Evolutionary conservation across 2,888 invertebrate species (phyloP).

Genomic region (Limnephilus auricula): DNA sequence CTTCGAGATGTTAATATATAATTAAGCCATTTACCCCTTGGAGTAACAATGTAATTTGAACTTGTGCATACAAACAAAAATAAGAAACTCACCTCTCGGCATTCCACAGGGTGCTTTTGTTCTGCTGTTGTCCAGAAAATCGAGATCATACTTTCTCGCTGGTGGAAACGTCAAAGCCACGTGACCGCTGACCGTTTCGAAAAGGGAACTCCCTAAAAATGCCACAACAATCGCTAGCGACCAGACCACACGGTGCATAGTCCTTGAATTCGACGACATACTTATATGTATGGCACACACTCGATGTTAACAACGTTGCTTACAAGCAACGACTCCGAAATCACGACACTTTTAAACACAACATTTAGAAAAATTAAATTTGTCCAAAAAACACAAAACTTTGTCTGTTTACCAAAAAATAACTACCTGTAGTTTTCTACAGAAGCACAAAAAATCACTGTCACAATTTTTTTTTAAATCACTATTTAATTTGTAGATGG

Average conservation of each 20-base stretch:
- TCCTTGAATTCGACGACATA: conserved; percentile 38
- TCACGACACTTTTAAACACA: conserved; percentile 35
- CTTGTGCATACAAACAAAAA: no score
- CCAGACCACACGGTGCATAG: conserved; percentile 5
- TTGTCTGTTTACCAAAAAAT: background rate
- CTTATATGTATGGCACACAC: background rate
- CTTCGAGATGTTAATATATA: no score
- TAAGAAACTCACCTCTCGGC: conserved; percentile 91
- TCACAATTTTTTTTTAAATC: background rate
- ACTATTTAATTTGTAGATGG: background rate
- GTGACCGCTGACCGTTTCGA: conserved; percentile 74
- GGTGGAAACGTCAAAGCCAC: conserved; percentile 94
- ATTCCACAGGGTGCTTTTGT: conserved; percentile 96
- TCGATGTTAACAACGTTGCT: conserved; percentile 15
- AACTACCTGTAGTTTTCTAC: background rate
- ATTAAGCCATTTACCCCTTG: background rate
- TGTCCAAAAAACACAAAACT: background rate
- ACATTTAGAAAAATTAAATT: conserved; percentile 19
- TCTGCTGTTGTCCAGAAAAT: conserved; percentile 93
- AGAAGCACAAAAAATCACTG: background rate
- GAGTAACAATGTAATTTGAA: no score
- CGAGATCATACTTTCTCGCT: conserved; percentile 91
- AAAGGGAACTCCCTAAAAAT: conserved; percentile 37
- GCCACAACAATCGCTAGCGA: conserved; percentile 16
- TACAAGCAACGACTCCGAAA: background rate